A percentile compares a stretch with the other conserved stretches of the same genome.
These are phyloP conservation scores for Ia io DNA, from an alignment of 2,113 vertebrate genomes.

Conservation along the genomic window DNA sequence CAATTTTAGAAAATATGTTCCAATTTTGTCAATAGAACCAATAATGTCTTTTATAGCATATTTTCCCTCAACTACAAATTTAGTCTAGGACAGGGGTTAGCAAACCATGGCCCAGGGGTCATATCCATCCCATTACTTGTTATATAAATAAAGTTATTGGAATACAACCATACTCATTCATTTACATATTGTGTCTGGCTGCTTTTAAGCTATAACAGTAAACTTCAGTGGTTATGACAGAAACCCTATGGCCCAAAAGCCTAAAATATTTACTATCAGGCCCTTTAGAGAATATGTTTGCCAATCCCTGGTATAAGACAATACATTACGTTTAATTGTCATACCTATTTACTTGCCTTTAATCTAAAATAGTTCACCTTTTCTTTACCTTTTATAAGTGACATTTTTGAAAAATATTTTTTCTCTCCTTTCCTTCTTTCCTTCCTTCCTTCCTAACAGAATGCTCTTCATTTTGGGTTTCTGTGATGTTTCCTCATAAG, in stretches of 20 bases:
- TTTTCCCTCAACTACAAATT: not conserved
- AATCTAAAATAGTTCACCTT: not conserved
- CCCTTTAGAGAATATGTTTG: not conserved
- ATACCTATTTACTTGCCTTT: not conserved
- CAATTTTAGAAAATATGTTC: slow-evolving; percentile 42
- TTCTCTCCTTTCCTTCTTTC: too few relatives aligned
- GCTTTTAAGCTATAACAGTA: not conserved
- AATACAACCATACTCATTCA: not conserved
- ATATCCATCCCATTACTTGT: not conserved
- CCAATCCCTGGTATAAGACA: not conserved
- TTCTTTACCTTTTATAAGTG: not conserved
- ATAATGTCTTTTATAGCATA: not conserved
- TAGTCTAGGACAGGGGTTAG: not conserved
- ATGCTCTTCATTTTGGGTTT: not conserved
- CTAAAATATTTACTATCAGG: not conserved
- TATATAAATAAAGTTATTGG: not conserved
- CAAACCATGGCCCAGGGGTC: not conserved
- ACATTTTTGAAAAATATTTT: not conserved
- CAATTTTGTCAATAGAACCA: not conserved
- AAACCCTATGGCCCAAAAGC: not conserved
- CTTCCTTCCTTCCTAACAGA: not conserved
- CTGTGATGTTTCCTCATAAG: not conserved
- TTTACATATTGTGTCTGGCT: not conserved
- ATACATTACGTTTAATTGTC: not conserved
- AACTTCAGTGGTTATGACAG: not conserved